phyloP scores from a whole-genome alignment of 2,888 invertebrate species.

The Neoscelio sp. region DNA sequence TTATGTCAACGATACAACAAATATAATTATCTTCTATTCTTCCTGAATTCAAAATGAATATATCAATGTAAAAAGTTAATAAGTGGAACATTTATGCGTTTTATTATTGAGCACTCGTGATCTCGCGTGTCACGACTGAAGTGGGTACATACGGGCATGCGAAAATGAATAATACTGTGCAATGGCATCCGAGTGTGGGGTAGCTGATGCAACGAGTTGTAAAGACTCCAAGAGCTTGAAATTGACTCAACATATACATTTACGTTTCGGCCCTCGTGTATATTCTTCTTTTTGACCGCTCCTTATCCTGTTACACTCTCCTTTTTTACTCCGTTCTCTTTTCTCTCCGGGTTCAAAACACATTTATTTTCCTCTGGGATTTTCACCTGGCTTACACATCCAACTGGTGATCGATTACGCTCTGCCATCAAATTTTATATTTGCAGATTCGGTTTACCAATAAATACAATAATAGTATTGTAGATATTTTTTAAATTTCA shows the following conservation, averaged over 20 bases:
- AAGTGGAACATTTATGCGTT: constrained; percentile 35
- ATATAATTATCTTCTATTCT: constrained; percentile 31
- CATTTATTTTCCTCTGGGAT: constrained; percentile 48
- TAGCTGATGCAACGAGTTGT: constrained; percentile 46
- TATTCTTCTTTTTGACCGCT: constrained; percentile 33
- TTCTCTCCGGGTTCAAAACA: constrained; percentile 27
- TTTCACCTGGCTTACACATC: constrained; percentile 40
- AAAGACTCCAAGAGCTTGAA: constrained; percentile 43
- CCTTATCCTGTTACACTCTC: constrained; percentile 24
- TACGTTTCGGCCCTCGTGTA: constrained; percentile 19
- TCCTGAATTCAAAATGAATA: neutral
- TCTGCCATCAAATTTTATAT: constrained; percentile 2
- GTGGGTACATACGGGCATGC: constrained; percentile 22
- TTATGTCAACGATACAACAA: neutral
- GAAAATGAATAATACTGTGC: constrained; percentile 49
- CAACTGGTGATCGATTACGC: constrained; percentile 32
- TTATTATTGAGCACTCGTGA: constrained; percentile 31
- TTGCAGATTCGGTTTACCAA: constrained; percentile 14
- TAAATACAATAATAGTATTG: too few relatives aligned
- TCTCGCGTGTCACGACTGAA: constrained; percentile 44
- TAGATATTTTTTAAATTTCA: too few relatives aligned
- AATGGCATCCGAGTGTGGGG: constrained; percentile 41
- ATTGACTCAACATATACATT: constrained; percentile 47
- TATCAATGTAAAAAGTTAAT: constrained; percentile 11
- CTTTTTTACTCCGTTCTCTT: constrained; percentile 7